Conservation (phyloP, 2,797 vertebrate species). For the Mallotus villosus region DNA sequence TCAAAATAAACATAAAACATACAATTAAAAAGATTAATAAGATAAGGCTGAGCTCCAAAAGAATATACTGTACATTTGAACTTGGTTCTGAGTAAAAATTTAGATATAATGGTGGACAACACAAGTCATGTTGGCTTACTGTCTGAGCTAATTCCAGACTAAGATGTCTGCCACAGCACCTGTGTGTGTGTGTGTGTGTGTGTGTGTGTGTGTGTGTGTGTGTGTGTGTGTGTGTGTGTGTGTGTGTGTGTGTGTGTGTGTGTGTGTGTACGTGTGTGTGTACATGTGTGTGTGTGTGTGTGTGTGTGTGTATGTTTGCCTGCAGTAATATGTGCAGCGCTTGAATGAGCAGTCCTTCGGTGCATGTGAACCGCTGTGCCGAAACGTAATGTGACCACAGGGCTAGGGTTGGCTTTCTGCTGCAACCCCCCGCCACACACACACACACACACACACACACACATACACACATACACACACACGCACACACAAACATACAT, state of each 20-base stretch:
- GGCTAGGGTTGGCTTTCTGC: constrained; percentile 44
- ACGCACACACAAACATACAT: not conserved
- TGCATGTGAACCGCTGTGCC: constrained; percentile 51
- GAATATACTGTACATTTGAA: no score
- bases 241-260: constrained; percentile 11
- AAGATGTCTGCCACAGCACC: not conserved
- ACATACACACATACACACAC: constrained; percentile 5
- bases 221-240: constrained; percentile 14
- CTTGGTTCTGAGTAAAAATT: no score
- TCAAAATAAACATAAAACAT: no score
- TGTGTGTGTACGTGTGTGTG: constrained; percentile 7
- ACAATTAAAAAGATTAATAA: no score
- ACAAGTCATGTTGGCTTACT: not conserved
- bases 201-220: constrained; percentile 13
- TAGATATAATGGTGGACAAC: no score
- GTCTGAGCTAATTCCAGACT: not conserved
- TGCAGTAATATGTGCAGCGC: not conserved
- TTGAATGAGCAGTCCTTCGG: constrained; percentile 27
- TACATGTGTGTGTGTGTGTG: constrained; percentile 13
- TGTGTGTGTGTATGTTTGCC: constrained; percentile 7
- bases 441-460: constrained; percentile 4
- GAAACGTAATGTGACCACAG: constrained; percentile 55
- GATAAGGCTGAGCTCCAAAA: no score
- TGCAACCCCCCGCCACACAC: constrained; percentile 4
- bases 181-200: constrained; percentile 10